Evolutionary conservation across 2,888 invertebrate genomes (phyloP), one percentile per base, ranked within the genome.

Genomic region (Saturnia japonica): DNA sequence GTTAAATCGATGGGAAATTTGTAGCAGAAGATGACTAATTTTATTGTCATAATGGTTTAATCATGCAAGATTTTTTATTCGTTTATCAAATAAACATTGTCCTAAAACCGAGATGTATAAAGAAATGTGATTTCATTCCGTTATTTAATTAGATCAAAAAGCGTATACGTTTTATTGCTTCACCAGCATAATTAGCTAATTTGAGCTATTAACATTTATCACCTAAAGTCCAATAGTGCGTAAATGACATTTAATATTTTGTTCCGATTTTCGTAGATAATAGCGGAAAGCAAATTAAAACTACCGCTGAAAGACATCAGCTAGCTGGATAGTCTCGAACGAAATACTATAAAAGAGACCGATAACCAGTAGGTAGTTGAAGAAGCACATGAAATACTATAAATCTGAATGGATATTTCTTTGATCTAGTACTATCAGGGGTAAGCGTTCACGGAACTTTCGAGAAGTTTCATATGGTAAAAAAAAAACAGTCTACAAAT

Each of bases 81-180:
- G 22, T 54, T 9, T 47, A 47, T 47, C 16, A 16, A 16, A 47
- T 47, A n/a, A 51, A 51, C 19, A 51, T 51, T n/a, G 51, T n/a
- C 19, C 64, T 71, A 67, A 60, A 25, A 3, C 25, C 57, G 1
- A 11, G 25, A 12, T 12, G 57, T 57, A 57, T 57, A 19, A 68
- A 54, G 34, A 47, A 68, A 70, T 54, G 77, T 82, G 82, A 84
- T 84, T 85, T 83, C 81, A 83, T 82, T 83, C 79, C 75, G 74
- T 72, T 72, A 47, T 68, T 68, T 25, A 70, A 71, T 47, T 34
- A 47, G 0, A 60, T 70, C 69, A 75, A 71, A 75, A 72, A 77
- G 76, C 73, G 80, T 82, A 82, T 80, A 84, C 81, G 62, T 72
- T 67, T 70, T 81, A 84, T 85, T 83, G 85, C 83, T 85, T 80